A percentile compares a stretch with the other conserved stretches of the same genome.
phyloP scores from a whole-genome alignment of 2,888 invertebrate species.

The Monochamus alternatus region DNA sequence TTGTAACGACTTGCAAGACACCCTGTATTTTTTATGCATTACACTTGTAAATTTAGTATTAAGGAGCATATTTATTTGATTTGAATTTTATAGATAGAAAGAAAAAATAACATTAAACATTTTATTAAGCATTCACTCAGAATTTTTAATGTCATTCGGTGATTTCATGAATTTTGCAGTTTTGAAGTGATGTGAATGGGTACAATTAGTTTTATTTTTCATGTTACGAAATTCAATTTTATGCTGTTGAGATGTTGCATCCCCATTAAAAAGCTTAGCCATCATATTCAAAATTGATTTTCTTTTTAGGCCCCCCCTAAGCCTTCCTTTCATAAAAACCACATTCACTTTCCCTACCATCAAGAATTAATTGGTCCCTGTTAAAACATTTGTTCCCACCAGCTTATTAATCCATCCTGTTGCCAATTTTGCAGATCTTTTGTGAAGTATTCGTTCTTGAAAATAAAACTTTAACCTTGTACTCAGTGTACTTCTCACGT shows the following conservation, averaged over 20 bases:
- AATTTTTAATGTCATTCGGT: too few relatives aligned
- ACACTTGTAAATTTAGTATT: too few relatives aligned
- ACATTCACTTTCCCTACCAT: conserved; percentile 9
- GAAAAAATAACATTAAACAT: too few relatives aligned
- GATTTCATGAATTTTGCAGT: too few relatives aligned
- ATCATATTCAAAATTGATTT: conserved; percentile 10
- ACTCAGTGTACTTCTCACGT: not conserved
- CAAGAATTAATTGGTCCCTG: conserved; percentile 8
- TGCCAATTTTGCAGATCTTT: conserved; percentile 12
- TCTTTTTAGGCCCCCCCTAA: conserved; percentile 3
- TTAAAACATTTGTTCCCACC: conserved; percentile 10
- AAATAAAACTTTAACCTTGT: conserved; percentile 7
- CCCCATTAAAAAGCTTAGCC: not conserved
- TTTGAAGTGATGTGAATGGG: too few relatives aligned
- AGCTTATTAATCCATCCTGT: conserved; percentile 12
- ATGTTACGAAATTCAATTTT: too few relatives aligned
- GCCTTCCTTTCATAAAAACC: conserved; percentile 4
- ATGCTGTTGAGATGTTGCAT: not conserved
- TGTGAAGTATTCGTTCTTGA: not conserved
- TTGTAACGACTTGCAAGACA: too few relatives aligned
- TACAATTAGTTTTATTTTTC: too few relatives aligned
- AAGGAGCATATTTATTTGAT: too few relatives aligned
- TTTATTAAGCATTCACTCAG: too few relatives aligned
- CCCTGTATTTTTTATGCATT: too few relatives aligned
- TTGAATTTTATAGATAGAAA: too few relatives aligned